Evolutionary conservation across 2,888 invertebrate species (phyloP).

Genomic region (Ganaspis brasiliensis): DNA sequence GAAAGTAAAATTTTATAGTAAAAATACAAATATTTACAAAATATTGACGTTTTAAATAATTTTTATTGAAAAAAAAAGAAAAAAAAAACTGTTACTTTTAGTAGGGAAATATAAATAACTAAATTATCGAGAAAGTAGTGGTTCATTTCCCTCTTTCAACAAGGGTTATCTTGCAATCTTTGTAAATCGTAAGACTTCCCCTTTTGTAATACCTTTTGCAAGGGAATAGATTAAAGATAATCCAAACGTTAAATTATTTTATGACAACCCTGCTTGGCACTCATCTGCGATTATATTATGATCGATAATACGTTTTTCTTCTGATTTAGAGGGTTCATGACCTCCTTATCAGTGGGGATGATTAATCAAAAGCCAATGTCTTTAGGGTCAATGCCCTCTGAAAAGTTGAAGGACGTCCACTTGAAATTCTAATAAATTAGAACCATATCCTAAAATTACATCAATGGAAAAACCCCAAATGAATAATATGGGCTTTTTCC

Average conservation of each 20-base stretch:
- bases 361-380: slow-evolving; percentile 22
- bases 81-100: background rate
- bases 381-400: slow-evolving; percentile 21
- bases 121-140: slow-evolving; percentile 24
- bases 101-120: slow-evolving; percentile 1
- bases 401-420: slow-evolving; percentile 9
- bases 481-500: slow-evolving; percentile 6
- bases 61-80: too few species aligned
- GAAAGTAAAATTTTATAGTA: too few species aligned
- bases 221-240: slow-evolving; percentile 18
- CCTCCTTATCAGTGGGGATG: background rate
- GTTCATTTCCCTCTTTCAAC: slow-evolving; percentile 2
- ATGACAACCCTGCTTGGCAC: background rate
- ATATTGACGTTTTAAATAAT: background rate
- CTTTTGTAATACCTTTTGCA: background rate
- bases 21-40: too few species aligned
- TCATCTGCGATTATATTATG: slow-evolving; percentile 22
- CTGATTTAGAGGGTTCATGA: slow-evolving; percentile 1
- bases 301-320: slow-evolving; percentile 3
- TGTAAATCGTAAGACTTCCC: slow-evolving; percentile 14
- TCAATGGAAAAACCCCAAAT: slow-evolving; percentile 10
- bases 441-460: slow-evolving; percentile 23
- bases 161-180: slow-evolving; percentile 11
- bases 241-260: slow-evolving; percentile 28
- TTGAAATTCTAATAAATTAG: slow-evolving; percentile 3